These are phyloP conservation scores for Mormyrus lacerda DNA, from an alignment of 2,113 vertebrate genomes.

Conservation along the genomic window DNA sequence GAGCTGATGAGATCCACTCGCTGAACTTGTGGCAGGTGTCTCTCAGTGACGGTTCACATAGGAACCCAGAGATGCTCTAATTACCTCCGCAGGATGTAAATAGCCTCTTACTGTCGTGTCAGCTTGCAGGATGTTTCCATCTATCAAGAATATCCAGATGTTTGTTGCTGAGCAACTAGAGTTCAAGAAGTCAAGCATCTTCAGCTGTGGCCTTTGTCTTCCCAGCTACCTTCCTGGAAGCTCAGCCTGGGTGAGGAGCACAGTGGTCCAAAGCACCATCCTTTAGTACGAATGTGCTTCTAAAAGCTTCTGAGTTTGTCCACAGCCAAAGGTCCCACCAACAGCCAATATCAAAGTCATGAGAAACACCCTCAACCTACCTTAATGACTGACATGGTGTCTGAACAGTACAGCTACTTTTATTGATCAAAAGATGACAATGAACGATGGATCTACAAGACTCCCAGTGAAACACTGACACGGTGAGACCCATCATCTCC, in stretches of 20 bases:
- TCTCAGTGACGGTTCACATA: neutral
- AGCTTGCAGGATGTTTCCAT: neutral
- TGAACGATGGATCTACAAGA: neutral
- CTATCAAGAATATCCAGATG: constrained; percentile 10
- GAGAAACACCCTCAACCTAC: neutral
- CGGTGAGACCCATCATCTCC: neutral
- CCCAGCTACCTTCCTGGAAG: neutral
- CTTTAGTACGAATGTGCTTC: neutral
- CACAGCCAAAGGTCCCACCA: neutral
- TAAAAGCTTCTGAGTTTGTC: neutral
- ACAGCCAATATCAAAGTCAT: neutral
- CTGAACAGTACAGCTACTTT: neutral
- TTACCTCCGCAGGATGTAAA: neutral
- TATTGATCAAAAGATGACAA: neutral
- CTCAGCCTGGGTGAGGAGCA: neutral
- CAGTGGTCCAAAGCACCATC: neutral
- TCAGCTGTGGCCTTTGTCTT: neutral
- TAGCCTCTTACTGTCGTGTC: neutral
- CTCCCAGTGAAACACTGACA: neutral
- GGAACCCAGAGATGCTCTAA: neutral
- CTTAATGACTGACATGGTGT: neutral
- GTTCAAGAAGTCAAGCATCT: constrained; percentile 6
- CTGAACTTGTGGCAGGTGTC: neutral
- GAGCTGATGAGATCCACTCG: neutral
- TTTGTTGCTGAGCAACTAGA: neutral